A percentile compares a stretch with the other conserved stretches of the same genome.
Evolutionary conservation across 2,888 invertebrate genomes (phyloP).

Genomic region (Synergus japonicus): DNA sequence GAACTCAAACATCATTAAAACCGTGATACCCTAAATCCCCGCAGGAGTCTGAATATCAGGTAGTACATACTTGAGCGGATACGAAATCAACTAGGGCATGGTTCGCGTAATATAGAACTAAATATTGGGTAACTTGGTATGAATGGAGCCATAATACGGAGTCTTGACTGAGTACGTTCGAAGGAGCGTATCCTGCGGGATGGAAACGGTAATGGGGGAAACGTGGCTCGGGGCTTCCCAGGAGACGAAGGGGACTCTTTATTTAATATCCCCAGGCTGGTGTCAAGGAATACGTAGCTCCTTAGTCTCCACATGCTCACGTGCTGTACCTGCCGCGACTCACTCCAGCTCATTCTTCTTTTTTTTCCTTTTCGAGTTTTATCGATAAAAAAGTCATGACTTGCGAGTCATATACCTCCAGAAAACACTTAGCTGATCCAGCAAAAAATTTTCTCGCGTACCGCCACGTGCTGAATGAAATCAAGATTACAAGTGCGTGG

Average conservation of each 20-base stretch:
- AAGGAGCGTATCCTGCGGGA: conserved; percentile 55
- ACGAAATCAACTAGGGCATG: conserved; percentile 46
- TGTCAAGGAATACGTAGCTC: conserved; percentile 53
- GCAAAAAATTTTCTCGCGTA: conserved; percentile 31
- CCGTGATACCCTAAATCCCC: conserved; percentile 55
- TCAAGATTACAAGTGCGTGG: conserved; percentile 31
- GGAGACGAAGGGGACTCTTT: conserved; percentile 59
- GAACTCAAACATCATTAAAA: conserved; percentile 64
- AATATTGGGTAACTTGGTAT: conserved; percentile 69
- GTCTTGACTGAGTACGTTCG: conserved; percentile 55
- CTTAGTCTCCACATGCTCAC: conserved; percentile 20
- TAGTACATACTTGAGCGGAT: conserved; percentile 45
- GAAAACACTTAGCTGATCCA: conserved; percentile 22
- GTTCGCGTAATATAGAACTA: conserved; percentile 61
- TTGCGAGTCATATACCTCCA: conserved; percentile 25
- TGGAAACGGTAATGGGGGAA: conserved; percentile 53
- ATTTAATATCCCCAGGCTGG: conserved; percentile 63
- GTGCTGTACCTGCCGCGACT: conserved; percentile 12
- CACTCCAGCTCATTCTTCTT: neutral
- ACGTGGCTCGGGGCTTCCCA: conserved; percentile 54
- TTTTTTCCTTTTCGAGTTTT: conserved; percentile 26
- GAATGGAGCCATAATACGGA: conserved; percentile 67
- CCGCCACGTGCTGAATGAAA: conserved; percentile 34
- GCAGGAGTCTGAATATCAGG: conserved; percentile 50
- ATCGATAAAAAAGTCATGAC: conserved; percentile 38